Percentiles rank a stretch among this genome's conserved stretches.
Conservation (phyloP, 2,888 invertebrate species). For the Drosophila setosimentum region DNA sequence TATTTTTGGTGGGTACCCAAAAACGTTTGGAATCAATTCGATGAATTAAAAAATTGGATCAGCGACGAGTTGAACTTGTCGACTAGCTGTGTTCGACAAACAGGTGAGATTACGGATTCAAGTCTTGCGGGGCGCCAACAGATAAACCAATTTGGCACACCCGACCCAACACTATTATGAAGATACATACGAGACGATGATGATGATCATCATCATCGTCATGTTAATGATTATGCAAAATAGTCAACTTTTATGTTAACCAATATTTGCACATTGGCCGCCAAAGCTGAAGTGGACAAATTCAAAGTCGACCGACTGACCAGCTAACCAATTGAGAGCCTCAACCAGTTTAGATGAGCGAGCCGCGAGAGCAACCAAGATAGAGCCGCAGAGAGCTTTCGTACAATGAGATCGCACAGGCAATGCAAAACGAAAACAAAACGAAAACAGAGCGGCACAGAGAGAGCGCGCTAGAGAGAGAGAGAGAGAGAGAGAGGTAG, state of each 20-base stretch:
- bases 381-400: conserved; percentile 8
- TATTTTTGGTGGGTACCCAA: conserved; percentile 31
- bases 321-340: conserved; percentile 27
- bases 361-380: neutral
- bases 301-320: conserved; percentile 54
- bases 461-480: neutral
- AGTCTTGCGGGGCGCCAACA: conserved; percentile 30
- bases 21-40: conserved; percentile 51
- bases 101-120: conserved; percentile 57
- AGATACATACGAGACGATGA: conserved; percentile 4
- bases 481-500: neutral
- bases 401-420: conserved; percentile 37
- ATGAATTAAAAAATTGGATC: conserved; percentile 48
- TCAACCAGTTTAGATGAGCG: conserved; percentile 46
- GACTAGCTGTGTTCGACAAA: conserved; percentile 17
- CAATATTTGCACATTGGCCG: conserved; percentile 53
- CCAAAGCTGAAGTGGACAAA: conserved; percentile 40
- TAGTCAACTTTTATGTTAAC: conserved; percentile 36
- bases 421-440: conserved; percentile 58
- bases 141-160: conserved; percentile 52
- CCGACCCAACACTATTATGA: conserved; percentile 14
- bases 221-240: conserved; percentile 34
- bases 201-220: conserved; percentile 9
- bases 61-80: conserved; percentile 45
- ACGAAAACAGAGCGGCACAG: conserved; percentile 1